Evolutionary conservation across 2,888 invertebrate species (phyloP).

Genomic region (Agrochola lychnidis): DNA sequence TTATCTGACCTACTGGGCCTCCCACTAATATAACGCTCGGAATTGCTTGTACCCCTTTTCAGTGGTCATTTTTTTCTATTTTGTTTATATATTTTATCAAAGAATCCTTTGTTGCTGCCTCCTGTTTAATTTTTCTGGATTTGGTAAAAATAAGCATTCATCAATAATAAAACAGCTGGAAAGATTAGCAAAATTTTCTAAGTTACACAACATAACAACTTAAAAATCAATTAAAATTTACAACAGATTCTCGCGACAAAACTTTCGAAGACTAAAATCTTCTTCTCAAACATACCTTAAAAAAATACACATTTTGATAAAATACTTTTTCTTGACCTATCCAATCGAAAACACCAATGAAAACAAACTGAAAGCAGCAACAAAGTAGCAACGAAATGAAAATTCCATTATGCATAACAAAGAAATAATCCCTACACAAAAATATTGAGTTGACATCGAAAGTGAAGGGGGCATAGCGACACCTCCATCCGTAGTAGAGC

Average conservation of each 20-base stretch:
- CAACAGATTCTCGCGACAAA: background rate
- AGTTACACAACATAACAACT: background rate
- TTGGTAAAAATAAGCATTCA: background rate
- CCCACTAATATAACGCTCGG: constrained; percentile 87
- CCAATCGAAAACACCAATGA: constrained; percentile 9
- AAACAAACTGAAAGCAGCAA: constrained; percentile 28
- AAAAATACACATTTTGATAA: background rate
- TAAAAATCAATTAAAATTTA: background rate
- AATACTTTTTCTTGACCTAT: constrained; percentile 24
- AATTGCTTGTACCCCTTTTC: constrained; percentile 82
- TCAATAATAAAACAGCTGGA: background rate
- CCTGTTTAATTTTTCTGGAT: background rate
- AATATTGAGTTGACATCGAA: constrained; percentile 72
- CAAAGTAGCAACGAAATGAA: constrained; percentile 57
- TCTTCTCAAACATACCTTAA: background rate
- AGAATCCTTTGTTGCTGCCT: constrained; percentile 26
- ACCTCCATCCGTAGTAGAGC: constrained; percentile 71
- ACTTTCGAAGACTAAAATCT: too few relatives aligned
- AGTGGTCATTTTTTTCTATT: constrained; percentile 73
- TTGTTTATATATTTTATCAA: constrained; percentile 53
- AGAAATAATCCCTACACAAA: constrained; percentile 67
- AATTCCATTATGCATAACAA: constrained; percentile 66
- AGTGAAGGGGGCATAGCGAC: constrained; percentile 74
- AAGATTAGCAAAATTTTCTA: background rate
- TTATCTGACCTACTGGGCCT: constrained; percentile 91